Base-by-base conservation (phyloP, 37 sponge, comb jelly and placozoan genomes). In the Chondrilla cf. caribensis region DNA sequence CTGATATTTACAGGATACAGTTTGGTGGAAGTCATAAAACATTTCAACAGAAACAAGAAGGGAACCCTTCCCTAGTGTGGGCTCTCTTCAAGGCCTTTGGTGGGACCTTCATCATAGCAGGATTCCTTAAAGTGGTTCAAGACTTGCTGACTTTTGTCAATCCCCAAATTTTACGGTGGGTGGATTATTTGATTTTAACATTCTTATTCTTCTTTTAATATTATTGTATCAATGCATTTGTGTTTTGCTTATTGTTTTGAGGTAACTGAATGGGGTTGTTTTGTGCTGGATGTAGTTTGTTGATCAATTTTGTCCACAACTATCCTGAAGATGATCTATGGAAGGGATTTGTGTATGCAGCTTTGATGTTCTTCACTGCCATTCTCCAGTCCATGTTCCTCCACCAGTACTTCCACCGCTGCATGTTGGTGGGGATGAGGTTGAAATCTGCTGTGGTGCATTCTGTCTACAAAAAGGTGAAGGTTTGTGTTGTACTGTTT, bases 381-480 rank as follows among this genome's bases (percentile, higher is more conserved):
- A 55, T 89, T 6, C 6, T 88, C 17, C 95, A 91, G 87, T 88
- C 92, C 9, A 11, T 88, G 19, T 62, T 90, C 70, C 72, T 93
- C 6, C 97, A 97, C 35, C 92, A 91, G 80, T 89, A 94, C 83
- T 97, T 93, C 84, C 77, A 89, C 66, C 43, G 78, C 4, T 84
- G 86, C 19, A 82, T 88, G 42, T 54, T 36, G 7, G 81, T 78
- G 15, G 97, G 97, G 24, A 89, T 94, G 92, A 84, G 87, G 31
- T 51, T 93, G 15, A 77, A 92, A 57, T 79, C 89, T 21, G 87
- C 88, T 72, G 77, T 97, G n/a, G 84, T 97, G 55, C 65, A 77
- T n/a, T 84, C 90, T 64, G 85, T 97, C 58, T 97, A 97, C 79
- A 87, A 83, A 54, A 97, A 97, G 89, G 96, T 95, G 26, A 33